Conservation (phyloP, 2,888 invertebrate genomes). For the Yponomeuta cagnagella region DNA sequence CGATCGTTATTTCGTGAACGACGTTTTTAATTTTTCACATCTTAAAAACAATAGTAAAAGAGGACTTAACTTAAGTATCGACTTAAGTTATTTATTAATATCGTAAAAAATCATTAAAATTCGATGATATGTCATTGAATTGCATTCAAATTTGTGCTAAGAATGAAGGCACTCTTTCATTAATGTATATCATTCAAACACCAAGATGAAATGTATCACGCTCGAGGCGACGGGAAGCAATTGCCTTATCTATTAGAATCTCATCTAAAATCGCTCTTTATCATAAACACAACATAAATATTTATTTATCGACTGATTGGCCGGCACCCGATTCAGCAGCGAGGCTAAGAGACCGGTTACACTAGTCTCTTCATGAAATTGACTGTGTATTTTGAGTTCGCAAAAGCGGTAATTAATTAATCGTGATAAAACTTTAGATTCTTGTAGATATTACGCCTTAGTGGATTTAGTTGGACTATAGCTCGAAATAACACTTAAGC, state of each 20-base stretch:
- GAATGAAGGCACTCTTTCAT: conserved; percentile 14
- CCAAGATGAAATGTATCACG: conserved; percentile 22
- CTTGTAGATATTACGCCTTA: too few species aligned
- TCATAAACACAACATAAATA: conserved; percentile 67
- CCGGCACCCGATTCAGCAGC: conserved; percentile 58
- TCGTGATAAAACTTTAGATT: too few species aligned
- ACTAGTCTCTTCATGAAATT: conserved; percentile 16
- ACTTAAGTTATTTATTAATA: too few species aligned
- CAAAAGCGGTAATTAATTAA: too few species aligned
- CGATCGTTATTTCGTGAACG: not conserved
- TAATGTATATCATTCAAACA: conserved; percentile 18
- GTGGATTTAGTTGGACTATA: too few species aligned
- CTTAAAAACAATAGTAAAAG: too few species aligned
- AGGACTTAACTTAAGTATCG: too few species aligned
- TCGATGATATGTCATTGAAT: too few species aligned
- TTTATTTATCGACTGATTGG: conserved; percentile 51
- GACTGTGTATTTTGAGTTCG: not conserved
- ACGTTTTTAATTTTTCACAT: not conserved
- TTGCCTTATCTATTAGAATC: conserved; percentile 54
- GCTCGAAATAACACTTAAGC: too few species aligned
- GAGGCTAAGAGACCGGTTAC: conserved; percentile 36
- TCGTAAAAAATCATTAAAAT: too few species aligned
- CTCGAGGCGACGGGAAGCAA: conserved; percentile 36
- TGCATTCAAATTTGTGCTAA: too few species aligned
- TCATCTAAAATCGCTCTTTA: conserved; percentile 50